Percentiles rank a stretch among this genome's conserved stretches.
phyloP scores from a whole-genome alignment of 2,113 vertebrate genomes.

The Amphilophus citrinellus region DNA sequence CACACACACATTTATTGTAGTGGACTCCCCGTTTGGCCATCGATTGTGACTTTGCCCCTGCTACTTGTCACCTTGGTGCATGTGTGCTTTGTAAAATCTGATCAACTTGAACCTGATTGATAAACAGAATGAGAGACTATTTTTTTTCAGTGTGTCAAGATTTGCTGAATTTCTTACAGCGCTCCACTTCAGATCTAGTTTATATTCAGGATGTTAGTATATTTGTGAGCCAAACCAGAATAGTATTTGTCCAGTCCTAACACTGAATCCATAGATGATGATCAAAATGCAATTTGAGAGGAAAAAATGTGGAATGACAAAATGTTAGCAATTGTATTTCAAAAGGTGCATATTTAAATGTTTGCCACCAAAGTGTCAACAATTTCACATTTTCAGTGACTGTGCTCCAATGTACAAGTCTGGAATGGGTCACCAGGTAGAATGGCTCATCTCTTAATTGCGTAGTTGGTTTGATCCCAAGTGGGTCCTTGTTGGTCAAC shows the following conservation, averaged over 20 bases:
- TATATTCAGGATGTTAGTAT: background rate
- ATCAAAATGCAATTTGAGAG: background rate
- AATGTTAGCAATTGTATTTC: background rate
- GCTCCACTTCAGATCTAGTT: background rate
- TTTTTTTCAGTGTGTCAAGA: background rate
- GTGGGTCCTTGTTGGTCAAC: background rate
- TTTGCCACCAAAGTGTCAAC: background rate
- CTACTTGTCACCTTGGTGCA: conserved; percentile 81
- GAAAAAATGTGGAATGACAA: background rate
- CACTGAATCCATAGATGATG: background rate
- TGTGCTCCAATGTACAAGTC: background rate
- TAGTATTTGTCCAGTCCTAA: background rate
- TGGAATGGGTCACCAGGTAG: too few species aligned
- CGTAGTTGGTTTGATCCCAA: background rate
- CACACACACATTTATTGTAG: conserved; percentile 33
- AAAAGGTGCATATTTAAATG: background rate
- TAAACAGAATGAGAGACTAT: background rate
- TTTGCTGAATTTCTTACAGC: background rate
- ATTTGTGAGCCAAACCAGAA: background rate
- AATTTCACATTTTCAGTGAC: background rate
- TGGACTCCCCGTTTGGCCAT: conserved; percentile 83
- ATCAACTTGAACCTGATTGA: background rate
- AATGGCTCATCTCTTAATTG: background rate
- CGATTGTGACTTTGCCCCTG: conserved; percentile 76
- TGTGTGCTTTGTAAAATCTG: conserved; percentile 22